Conservation (phyloP, 2,797 vertebrate species). For the Microhierax caerulescens region DNA sequence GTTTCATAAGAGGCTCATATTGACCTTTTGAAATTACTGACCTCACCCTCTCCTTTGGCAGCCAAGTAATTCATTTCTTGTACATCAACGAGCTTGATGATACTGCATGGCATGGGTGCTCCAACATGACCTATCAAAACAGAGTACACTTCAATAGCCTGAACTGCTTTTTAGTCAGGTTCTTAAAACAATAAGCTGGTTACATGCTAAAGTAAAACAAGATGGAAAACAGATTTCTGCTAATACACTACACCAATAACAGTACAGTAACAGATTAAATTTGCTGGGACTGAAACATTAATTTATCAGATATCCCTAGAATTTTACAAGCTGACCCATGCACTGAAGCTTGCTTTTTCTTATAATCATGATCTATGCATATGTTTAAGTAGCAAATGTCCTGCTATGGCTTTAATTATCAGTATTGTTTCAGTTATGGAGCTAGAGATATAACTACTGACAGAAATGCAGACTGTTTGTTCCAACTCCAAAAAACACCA, state of each 20-base stretch:
- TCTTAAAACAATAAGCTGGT: neutral
- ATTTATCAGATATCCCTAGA: neutral
- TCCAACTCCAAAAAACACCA: neutral
- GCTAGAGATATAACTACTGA: neutral
- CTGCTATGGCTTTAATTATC: neutral
- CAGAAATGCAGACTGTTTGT: neutral
- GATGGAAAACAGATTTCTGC: neutral
- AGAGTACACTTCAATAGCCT: neutral
- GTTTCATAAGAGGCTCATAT: neutral
- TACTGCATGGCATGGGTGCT: constrained; percentile 89
- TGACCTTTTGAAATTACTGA: constrained; percentile 59
- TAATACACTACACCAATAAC: neutral
- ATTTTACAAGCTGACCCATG: neutral
- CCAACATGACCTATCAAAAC: constrained; percentile 88
- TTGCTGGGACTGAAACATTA: neutral
- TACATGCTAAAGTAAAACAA: neutral
- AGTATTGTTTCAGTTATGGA: neutral
- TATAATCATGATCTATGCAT: neutral
- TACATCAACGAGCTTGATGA: constrained; percentile 91
- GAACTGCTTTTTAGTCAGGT: neutral
- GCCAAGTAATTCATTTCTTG: constrained; percentile 95
- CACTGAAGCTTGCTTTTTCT: neutral
- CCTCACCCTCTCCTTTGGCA: constrained; percentile 92
- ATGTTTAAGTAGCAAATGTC: neutral
- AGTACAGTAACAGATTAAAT: neutral